phyloP scores from a whole-genome alignment of 2,797 vertebrate species.

The Pempheris klunzingeri region DNA sequence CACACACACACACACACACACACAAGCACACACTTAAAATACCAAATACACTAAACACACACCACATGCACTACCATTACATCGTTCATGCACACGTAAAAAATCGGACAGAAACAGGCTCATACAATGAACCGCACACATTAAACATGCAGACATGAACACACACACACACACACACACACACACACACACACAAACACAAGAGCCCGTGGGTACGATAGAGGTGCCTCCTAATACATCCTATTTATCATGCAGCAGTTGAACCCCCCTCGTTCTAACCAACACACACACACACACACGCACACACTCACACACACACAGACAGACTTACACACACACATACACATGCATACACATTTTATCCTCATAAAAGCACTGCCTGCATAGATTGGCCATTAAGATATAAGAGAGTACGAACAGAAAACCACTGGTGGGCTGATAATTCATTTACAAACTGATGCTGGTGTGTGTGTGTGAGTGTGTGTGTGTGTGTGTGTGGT shows the following conservation, averaged over 20 bases:
- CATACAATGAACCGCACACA: background rate
- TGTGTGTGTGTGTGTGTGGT: constrained; percentile 26
- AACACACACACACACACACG: constrained; percentile 5
- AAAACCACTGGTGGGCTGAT: constrained; percentile 78
- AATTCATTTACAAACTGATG: constrained; percentile 80
- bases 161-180: constrained; percentile 11
- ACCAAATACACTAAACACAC: constrained; percentile 35
- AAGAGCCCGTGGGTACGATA: constrained; percentile 63
- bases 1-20: constrained; percentile 22
- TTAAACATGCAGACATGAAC: constrained; percentile 31
- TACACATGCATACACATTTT: constrained; percentile 34
- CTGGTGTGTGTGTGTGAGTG: constrained; percentile 39
- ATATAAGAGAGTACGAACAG: constrained; percentile 72
- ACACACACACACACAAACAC: constrained; percentile 22
- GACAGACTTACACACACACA: constrained; percentile 19
- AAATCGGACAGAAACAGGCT: constrained; percentile 11
- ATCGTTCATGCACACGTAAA: constrained; percentile 1
- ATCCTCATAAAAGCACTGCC: constrained; percentile 74
- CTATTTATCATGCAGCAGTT: constrained; percentile 79
- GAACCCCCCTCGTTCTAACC: constrained; percentile 48
- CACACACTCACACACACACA: constrained; percentile 7
- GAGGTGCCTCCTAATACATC: constrained; percentile 73
- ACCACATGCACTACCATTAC: constrained; percentile 25
- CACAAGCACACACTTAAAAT: constrained; percentile 18
- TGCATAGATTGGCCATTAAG: constrained; percentile 80